Base-by-base conservation (phyloP, 2,113 vertebrate species). In the Cryptotis parvus region DNA sequence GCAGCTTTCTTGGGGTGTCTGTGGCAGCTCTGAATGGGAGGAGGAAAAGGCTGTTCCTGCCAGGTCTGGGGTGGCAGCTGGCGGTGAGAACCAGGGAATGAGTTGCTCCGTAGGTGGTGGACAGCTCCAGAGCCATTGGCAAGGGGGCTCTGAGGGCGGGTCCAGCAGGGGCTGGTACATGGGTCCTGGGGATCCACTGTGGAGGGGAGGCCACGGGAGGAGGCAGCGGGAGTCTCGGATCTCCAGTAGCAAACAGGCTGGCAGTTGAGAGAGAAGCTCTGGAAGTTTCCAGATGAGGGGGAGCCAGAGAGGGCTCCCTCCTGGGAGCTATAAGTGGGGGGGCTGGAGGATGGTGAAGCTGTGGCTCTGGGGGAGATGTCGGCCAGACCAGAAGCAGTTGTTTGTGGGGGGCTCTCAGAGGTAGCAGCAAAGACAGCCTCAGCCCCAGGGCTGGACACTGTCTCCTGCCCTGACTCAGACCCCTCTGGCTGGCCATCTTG, bases 21-120 rank as follows among this genome's bases (percentile, higher is more conserved):
- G 95, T 37, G 94, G 83, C 90, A 92, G 70, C 68, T 97, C 96
- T 22, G 68, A 49, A 20, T 96, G 94, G 61, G 87, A 95, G 24
- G 89, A 77, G 35, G 96, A 95, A 24, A 94, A 94, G 0, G 97
- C 94, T 73, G 77, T 73, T 77, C 94, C 87, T 31, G 22, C 87
- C 80, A 86, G 89, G 69, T 91, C 89, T 14, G 89, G 83, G 2
- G 58, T 29, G 52, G 80, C 63, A 66, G 91, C 95, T 68, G 86
- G 70, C 76, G 84, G 0, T 81, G 86, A 16, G 35, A 94, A 2
- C 96, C 93, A 0, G 95, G 90, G 16, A 96, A 96, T 4, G 95
- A 96, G 79, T 90, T 93, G 84, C 94, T 94, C 79, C 82, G 41
- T 3, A 66, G 35, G 73, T 93, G 94, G 6, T 73, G 91, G 26